These are phyloP conservation scores for Hypotaenidia okinawae DNA, from an alignment of 2,797 vertebrate genomes.

Conservation along the genomic window DNA sequence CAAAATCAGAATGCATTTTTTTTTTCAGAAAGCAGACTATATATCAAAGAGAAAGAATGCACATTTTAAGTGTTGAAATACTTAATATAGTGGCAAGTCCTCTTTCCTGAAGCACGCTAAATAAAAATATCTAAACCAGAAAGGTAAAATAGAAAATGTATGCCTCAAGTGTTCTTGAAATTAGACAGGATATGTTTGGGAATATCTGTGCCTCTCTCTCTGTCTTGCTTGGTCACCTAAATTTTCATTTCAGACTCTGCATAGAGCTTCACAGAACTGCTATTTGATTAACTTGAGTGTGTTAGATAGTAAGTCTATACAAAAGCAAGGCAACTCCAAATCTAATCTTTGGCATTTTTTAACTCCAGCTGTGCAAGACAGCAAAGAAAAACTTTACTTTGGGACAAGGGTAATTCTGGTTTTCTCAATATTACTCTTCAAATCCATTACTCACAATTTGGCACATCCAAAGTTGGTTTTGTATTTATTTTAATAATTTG, in stretches of 20 bases:
- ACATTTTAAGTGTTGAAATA: constrained; percentile 48
- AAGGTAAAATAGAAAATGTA: constrained; percentile 31
- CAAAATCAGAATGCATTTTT: constrained; percentile 53
- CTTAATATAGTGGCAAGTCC: constrained; percentile 34
- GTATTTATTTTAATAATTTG: constrained; percentile 36
- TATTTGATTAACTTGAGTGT: not conserved
- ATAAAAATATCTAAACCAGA: constrained; percentile 48
- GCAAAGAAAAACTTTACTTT: constrained; percentile 4
- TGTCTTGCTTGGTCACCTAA: constrained; percentile 58
- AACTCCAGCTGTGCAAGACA: constrained; percentile 25
- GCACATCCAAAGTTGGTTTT: constrained; percentile 12
- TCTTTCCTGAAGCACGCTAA: not conserved
- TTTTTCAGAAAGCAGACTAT: not conserved
- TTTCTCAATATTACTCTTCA: not conserved
- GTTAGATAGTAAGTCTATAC: not conserved
- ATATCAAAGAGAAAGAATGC: constrained; percentile 41
- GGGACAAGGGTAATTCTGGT: not conserved
- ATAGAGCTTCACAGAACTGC: constrained; percentile 30
- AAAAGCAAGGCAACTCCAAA: constrained; percentile 4
- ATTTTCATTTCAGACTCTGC: constrained; percentile 44
- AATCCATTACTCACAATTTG: constrained; percentile 23
- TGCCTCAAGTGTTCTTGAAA: constrained; percentile 37
- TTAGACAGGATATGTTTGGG: constrained; percentile 5
- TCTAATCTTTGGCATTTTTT: constrained; percentile 9
- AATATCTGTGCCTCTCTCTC: not conserved